Conservation (phyloP, 2,888 invertebrate species). For the Dryococelus australis region DNA sequence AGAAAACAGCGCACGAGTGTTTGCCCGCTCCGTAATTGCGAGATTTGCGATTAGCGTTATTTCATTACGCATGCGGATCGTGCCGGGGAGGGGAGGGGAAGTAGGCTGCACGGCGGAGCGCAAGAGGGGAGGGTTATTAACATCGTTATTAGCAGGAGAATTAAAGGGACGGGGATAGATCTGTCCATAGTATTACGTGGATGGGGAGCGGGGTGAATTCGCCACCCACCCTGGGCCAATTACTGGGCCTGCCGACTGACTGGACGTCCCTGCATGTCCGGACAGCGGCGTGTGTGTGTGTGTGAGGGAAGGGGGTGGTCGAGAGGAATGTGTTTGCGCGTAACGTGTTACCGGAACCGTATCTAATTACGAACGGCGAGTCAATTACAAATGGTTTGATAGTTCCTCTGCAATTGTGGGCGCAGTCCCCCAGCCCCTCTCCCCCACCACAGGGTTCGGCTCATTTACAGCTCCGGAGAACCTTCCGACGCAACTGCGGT, state of each 20-base stretch:
- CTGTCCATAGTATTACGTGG: background rate
- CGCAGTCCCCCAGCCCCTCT: background rate
- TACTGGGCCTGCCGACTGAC: background rate
- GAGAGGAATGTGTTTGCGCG: conserved; percentile 12
- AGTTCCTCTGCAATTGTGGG: conserved; percentile 3
- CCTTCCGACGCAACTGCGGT: background rate
- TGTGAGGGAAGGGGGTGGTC: background rate
- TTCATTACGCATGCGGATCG: background rate
- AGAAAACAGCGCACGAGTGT: background rate
- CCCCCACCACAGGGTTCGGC: background rate
- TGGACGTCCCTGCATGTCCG: background rate
- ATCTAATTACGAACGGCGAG: conserved; percentile 16
- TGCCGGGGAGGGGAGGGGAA: background rate
- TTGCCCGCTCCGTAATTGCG: background rate
- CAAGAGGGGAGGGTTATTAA: background rate
- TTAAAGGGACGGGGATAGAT: background rate
- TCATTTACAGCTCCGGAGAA: background rate
- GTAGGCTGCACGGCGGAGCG: background rate
- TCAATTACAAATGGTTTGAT: conserved; percentile 10
- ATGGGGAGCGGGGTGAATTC: background rate
- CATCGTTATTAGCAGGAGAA: conserved; percentile 11
- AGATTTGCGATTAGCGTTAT: conserved; percentile 16
- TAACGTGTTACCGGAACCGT: conserved; percentile 12
- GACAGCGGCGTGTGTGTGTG: background rate
- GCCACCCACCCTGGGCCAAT: background rate